phyloP scores from a whole-genome alignment of 2,888 invertebrate species.

The Rotaria sp. region DNA sequence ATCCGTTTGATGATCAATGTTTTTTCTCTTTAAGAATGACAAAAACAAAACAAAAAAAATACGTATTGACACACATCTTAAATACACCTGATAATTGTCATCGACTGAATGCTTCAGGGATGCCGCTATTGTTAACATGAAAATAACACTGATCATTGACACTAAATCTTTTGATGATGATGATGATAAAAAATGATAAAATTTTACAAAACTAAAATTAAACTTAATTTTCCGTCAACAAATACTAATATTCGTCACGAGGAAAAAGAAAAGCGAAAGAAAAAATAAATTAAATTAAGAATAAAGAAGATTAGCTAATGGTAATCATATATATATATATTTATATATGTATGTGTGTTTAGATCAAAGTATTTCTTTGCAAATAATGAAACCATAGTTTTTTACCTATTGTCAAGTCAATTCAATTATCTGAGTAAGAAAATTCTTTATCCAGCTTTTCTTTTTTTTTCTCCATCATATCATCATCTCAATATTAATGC shows the following conservation, averaged over 20 bases:
- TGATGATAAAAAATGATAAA: neutral
- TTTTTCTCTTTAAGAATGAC: neutral
- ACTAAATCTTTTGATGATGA: slow-evolving; percentile 5
- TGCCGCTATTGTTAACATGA: neutral
- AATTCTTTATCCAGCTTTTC: neutral
- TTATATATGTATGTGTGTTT: neutral
- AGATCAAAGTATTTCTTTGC: neutral
- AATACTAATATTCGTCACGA: too few species aligned
- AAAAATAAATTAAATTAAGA: neutral
- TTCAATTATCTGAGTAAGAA: neutral
- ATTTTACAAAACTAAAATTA: neutral
- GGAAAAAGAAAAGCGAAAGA: neutral
- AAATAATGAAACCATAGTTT: neutral
- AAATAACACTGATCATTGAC: neutral
- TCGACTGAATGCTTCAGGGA: neutral
- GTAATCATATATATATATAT: neutral
- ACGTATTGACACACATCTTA: neutral
- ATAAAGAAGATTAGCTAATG: neutral
- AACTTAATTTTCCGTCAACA: too few species aligned
- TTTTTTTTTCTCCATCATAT: neutral
- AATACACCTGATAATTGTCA: slow-evolving; percentile 9
- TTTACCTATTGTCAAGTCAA: neutral
- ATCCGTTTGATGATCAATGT: neutral
- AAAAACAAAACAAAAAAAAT: neutral
- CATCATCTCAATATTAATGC: slow-evolving; percentile 4